phyloP scores from a whole-genome alignment of 2,113 vertebrate species.

The Acrocephalus kingi region DNA sequence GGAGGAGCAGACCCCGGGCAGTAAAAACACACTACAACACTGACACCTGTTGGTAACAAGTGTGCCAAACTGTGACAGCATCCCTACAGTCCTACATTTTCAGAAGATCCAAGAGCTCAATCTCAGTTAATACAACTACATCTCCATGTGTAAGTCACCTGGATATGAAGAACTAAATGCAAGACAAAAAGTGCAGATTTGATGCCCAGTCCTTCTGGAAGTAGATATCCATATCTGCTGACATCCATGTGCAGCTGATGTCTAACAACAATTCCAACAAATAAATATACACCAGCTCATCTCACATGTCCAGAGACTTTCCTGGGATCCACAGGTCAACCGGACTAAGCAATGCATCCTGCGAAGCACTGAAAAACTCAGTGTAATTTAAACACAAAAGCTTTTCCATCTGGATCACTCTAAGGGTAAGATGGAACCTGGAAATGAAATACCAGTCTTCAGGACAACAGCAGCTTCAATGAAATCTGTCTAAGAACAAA shows the following conservation, averaged over 20 bases:
- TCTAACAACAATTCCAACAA: background rate
- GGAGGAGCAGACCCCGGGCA: background rate
- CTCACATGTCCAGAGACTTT: background rate
- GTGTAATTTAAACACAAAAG: background rate
- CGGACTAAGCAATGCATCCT: background rate
- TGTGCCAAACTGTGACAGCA: background rate
- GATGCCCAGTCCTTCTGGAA: background rate
- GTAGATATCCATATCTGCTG: background rate
- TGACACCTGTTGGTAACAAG: conserved; percentile 76
- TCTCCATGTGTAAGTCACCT: background rate
- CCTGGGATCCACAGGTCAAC: background rate
- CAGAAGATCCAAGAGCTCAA: background rate
- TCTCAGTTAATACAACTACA: background rate
- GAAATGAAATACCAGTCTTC: background rate
- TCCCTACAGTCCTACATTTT: background rate
- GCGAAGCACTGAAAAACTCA: background rate
- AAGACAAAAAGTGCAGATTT: background rate
- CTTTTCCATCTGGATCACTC: rapidly evolving
- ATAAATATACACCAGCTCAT: background rate
- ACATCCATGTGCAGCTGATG: background rate
- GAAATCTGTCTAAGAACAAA: background rate
- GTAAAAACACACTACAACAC: conserved; percentile 49
- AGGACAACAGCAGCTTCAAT: background rate
- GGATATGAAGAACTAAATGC: background rate
- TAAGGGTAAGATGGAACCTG: background rate